Base-by-base conservation (phyloP, 1,140 invertebrate genomes). In the Hestina assimilis region DNA sequence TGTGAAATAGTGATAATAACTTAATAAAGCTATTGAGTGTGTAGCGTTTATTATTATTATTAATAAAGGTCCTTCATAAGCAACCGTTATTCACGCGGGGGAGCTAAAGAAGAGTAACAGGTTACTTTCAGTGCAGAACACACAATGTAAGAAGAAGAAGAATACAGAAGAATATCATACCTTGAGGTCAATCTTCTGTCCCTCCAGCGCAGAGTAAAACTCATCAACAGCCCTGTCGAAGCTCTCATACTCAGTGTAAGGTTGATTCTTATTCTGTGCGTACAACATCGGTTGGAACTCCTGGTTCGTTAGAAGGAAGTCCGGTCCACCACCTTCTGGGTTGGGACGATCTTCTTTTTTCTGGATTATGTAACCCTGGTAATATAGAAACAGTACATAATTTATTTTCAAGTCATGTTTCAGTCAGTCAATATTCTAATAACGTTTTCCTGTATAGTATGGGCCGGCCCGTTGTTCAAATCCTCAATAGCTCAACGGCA, bases 171-270 rank as follows among this genome's bases (percentile, higher is more conserved):
- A 1, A 26, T n/a, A 28, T 4, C 20, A 8, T 64, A 89, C 88
- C 89, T 96, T 97, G 53, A 98, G 85, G 84, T 99, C 97, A 69
- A 98, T 92, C 83, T 99, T 99, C 85, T 99, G 98, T 45, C 94
- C 93, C 89, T 99, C 98, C 72, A 98, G 89, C 48, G 94, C 94
- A 0, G 98, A 99, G 89, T 95, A 99, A 87, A 98, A 99, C 75
- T 99, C 97, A 91, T 99, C 99, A 1, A 98, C 95, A 15, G 98
- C 94, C 78, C 92, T 90, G 89, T 97, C 94, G 78, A 99, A 99
- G 0, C 91, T 92, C 8, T 93, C 91, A 86, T 95, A 97, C 66
- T 94, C 92, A 23, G 91, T 84, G 47, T 89, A 89, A 0, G 92
- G 91, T 55, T 87, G 85, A 7, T 90, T 76, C 63, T 91, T 90